Evolutionary conservation across 2,797 vertebrate species (phyloP), one percentile per base, ranked within the genome.

Genomic region (Danio choprae): DNA sequence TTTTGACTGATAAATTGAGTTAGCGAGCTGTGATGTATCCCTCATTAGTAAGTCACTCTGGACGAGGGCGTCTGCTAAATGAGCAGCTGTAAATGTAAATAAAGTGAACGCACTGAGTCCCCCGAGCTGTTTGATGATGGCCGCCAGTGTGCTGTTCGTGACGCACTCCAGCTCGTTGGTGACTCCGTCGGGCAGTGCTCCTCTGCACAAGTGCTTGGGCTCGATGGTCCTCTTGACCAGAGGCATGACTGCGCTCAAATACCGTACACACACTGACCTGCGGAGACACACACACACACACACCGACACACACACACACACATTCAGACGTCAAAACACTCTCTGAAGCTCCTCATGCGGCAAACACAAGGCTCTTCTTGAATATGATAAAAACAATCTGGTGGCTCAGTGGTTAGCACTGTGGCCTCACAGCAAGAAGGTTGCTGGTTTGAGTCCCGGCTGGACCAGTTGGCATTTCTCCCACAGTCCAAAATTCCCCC

Each of bases 111-210:
- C 89, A 95, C 94, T 95, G 83, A 95, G 92, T 77, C 94, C 94
- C 46, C 94, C 94, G 86, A 95, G 88, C 84, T 95, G 94, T 62
- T 95, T 94, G 86, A 95, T 95, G 80, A 95, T 94, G 86, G 94
- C 93, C 0, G 94, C 94, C 78, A 95, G 87, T 0, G 94, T 95
- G 87, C 93, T 94, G 89, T 95, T 95, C 83, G 94, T 95, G 86
- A 95, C 94, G 78, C 94, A 95, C 58, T 95, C 94, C 91, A 95
- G 84, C 87, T 95, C 94, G 4, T 92, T 95, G 1, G 93, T 94
- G 63, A 95, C 94, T 4, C 89, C 92, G 10, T 94, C 92, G 0
- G 94, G 94, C 13, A 95, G 89, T 3, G 89, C 91, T 3, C 94
- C 93, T 4, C 92, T 91, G 77, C 94, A 95, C 10, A 95, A 87